Evolutionary conservation across 37 sponge, comb jelly and placozoan genomes (phyloP).

Genomic region (Cladorhizidae sp.): DNA sequence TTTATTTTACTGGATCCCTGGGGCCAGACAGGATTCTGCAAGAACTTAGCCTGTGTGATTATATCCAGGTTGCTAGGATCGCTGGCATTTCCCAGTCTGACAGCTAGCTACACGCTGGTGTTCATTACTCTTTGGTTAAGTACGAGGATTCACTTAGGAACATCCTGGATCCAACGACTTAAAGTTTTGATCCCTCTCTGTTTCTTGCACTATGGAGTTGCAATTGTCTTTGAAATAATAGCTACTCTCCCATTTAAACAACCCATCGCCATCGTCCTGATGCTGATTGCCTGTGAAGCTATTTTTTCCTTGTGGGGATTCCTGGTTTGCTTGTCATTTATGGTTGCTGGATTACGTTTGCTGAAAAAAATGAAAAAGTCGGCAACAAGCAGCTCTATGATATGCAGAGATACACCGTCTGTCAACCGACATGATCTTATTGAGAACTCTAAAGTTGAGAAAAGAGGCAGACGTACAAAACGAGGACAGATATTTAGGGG

Average conservation of each 20-base stretch:
- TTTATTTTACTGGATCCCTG: conserved; percentile 48
- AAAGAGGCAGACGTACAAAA: not conserved
- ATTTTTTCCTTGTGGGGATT: conserved; percentile 59
- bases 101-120: conserved; percentile 69
- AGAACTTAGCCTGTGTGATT: conserved; percentile 12
- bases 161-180: conserved; percentile 30
- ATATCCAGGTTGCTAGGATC: conserved; percentile 25
- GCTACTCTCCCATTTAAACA: conserved; percentile 10
- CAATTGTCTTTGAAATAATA: conserved; percentile 53
- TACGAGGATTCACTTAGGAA: conserved; percentile 39
- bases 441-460: conserved; percentile 22
- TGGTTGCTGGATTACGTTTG: conserved; percentile 42
- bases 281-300: conserved; percentile 47
- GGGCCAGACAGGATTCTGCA: conserved; percentile 26
- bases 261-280: not conserved
- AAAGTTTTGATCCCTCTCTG: conserved; percentile 52
- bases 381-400: conserved; percentile 10
- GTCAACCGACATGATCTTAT: conserved; percentile 18
- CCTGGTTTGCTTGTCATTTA: conserved; percentile 47
- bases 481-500: conserved; percentile 13
- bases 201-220: conserved; percentile 50
- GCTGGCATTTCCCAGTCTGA: conserved; percentile 66
- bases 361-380: conserved; percentile 27
- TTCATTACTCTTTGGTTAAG: conserved; percentile 62
- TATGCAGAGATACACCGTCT: conserved; percentile 19